phyloP scores from a whole-genome alignment of 2,797 vertebrate species.

The Xenentodon cancila region DNA sequence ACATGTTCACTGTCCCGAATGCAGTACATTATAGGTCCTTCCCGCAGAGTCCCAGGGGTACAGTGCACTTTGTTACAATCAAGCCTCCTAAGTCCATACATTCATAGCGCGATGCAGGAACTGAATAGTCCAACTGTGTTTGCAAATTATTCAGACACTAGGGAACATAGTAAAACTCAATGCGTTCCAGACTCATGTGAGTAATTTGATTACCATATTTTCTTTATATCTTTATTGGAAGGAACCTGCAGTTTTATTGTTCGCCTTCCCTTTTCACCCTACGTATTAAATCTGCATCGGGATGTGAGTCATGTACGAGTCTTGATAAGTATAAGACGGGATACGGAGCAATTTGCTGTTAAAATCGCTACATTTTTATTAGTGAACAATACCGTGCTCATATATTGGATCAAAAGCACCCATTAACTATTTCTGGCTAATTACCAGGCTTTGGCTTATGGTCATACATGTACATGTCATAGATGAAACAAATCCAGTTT shows the following conservation, averaged over 20 bases:
- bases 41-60: slow-evolving; percentile 56
- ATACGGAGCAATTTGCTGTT: slow-evolving; percentile 32
- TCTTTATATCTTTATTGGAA: too few species aligned
- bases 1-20: slow-evolving; percentile 35
- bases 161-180: slow-evolving; percentile 15
- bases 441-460: slow-evolving; percentile 61
- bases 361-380: slow-evolving; percentile 49
- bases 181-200: too few species aligned
- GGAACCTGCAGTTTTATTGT: too few species aligned
- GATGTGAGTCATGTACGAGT: slow-evolving; percentile 22
- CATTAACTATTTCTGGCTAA: slow-evolving; percentile 71
- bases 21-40: slow-evolving; percentile 48
- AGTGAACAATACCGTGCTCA: slow-evolving; percentile 34
- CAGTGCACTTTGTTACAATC: slow-evolving; percentile 55
- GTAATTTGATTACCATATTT: too few species aligned
- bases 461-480: slow-evolving; percentile 71
- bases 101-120: slow-evolving; percentile 14
- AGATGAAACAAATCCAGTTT: slow-evolving; percentile 40
- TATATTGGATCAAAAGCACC: slow-evolving; percentile 34
- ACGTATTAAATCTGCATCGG: too few species aligned
- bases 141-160: slow-evolving; percentile 54
- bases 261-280: too few species aligned
- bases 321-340: slow-evolving; percentile 16
- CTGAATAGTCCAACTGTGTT: slow-evolving; percentile 9
- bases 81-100: slow-evolving; percentile 60